phyloP scores from a whole-genome alignment of 2,113 vertebrate genomes.

The Boleophthalmus pectinirostris region DNA sequence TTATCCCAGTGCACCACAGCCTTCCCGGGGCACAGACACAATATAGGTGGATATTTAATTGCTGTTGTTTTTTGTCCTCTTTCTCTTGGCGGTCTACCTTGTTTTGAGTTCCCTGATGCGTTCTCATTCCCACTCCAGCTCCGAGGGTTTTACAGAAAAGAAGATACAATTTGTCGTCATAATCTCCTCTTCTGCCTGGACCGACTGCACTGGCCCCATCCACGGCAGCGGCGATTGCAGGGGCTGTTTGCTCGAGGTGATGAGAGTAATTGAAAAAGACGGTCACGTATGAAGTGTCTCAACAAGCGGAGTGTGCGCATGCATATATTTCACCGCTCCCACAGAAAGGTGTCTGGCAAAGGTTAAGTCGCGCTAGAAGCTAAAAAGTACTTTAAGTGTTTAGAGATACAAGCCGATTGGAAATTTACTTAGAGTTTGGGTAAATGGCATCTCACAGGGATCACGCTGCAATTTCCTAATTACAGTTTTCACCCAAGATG shows the following conservation, averaged over 20 bases:
- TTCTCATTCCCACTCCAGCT: conserved; percentile 45
- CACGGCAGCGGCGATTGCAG: not conserved
- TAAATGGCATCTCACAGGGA: conserved; percentile 5
- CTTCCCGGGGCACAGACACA: not conserved
- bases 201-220: conserved; percentile 34
- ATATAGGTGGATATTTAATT: conserved; percentile 36
- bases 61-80: conserved; percentile 33
- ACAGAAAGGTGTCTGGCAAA: conserved; percentile 11
- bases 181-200: conserved; percentile 38
- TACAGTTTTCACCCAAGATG: not conserved
- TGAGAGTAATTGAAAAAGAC: conserved; percentile 47
- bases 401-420: conserved; percentile 5
- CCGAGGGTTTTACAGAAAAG: conserved; percentile 44
- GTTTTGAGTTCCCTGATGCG: conserved; percentile 37
- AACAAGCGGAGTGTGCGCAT: conserved; percentile 21
- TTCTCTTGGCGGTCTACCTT: conserved; percentile 15
- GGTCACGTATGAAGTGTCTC: conserved; percentile 37
- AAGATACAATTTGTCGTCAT: conserved; percentile 55
- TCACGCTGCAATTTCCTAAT: conserved; percentile 5
- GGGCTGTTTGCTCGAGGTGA: conserved; percentile 32
- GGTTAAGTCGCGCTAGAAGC: not conserved
- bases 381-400: conserved; percentile 7
- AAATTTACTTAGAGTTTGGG: conserved; percentile 1
- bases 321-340: conserved; percentile 19
- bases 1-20: not conserved